Conservation (phyloP, 2,113 vertebrate species). For the Cryptoleucopteryx plumbea region DNA sequence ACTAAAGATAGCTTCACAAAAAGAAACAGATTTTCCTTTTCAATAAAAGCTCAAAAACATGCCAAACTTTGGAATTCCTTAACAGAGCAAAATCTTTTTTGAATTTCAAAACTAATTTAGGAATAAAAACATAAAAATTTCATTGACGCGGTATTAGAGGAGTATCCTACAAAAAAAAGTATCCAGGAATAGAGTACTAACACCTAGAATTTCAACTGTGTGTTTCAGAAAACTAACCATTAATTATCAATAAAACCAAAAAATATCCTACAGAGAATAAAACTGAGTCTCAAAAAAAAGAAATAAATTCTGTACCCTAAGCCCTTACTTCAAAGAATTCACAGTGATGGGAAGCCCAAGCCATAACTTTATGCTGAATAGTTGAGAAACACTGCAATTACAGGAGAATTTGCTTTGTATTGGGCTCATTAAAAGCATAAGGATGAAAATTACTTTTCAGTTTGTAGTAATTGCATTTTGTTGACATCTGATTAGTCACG, state of each 20-base stretch:
- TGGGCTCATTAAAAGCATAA: constrained; percentile 37
- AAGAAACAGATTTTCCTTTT: neutral
- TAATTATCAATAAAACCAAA: neutral
- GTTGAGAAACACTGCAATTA: neutral
- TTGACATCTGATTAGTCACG: constrained; percentile 45
- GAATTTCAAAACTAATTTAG: neutral
- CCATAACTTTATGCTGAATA: neutral
- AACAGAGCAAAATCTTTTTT: neutral
- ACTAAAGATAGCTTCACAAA: neutral
- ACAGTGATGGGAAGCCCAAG: neutral
- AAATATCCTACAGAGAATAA: neutral
- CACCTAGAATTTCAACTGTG: neutral
- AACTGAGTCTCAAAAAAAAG: neutral
- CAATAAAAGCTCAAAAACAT: neutral
- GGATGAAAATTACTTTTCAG: constrained; percentile 24
- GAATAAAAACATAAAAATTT: neutral
- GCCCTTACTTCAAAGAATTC: neutral
- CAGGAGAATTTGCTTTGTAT: neutral
- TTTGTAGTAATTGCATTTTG: constrained; percentile 41
- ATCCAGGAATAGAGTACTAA: neutral
- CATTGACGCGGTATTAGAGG: neutral
- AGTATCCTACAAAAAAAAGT: neutral
- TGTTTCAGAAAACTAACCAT: neutral
- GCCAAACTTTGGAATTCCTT: fast-evolving
- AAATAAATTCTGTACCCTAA: neutral